Evolutionary conservation across 2,888 invertebrate genomes (phyloP).

Genomic region (Acronicta aceris): DNA sequence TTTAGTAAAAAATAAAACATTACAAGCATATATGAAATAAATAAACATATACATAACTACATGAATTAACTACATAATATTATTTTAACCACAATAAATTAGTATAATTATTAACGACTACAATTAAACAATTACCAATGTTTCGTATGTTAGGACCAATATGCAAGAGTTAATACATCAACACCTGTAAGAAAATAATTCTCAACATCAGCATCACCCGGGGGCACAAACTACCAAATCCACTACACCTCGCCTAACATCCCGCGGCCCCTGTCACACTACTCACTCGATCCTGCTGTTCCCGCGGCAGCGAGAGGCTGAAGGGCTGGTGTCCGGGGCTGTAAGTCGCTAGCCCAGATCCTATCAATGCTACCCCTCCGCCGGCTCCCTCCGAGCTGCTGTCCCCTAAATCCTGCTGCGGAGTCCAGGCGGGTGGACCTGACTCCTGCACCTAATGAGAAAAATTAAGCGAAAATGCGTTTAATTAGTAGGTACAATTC

Average conservation of each 20-base stretch:
- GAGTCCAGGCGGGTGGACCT: slow-evolving; percentile 91
- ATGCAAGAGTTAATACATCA: neutral
- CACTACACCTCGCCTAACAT: slow-evolving; percentile 67
- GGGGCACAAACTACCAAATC: slow-evolving; percentile 9
- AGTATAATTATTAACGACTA: neutral
- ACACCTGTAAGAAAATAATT: neutral
- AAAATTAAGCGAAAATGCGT: too few relatives aligned
- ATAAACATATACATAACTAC: too few relatives aligned
- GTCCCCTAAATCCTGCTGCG: slow-evolving; percentile 95
- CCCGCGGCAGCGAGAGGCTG: slow-evolving; percentile 93
- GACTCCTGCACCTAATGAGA: slow-evolving; percentile 61
- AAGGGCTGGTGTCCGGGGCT: slow-evolving; percentile 90
- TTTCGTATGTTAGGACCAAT: too few relatives aligned
- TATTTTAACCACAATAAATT: neutral
- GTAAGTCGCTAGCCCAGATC: slow-evolving; percentile 71
- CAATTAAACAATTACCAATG: neutral
- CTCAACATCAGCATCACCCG: neutral
- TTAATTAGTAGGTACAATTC: too few relatives aligned
- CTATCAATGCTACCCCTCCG: slow-evolving; percentile 51
- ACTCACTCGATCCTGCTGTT: slow-evolving; percentile 84
- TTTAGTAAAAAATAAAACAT: too few relatives aligned
- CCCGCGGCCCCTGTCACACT: slow-evolving; percentile 65
- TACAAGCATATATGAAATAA: too few relatives aligned
- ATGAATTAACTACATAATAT: too few relatives aligned
- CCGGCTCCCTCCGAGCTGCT: slow-evolving; percentile 86